A percentile compares a stretch with the other conserved stretches of the same genome.
phyloP scores from a whole-genome alignment of 2,113 vertebrate species.

The Semicossyphus pulcher region DNA sequence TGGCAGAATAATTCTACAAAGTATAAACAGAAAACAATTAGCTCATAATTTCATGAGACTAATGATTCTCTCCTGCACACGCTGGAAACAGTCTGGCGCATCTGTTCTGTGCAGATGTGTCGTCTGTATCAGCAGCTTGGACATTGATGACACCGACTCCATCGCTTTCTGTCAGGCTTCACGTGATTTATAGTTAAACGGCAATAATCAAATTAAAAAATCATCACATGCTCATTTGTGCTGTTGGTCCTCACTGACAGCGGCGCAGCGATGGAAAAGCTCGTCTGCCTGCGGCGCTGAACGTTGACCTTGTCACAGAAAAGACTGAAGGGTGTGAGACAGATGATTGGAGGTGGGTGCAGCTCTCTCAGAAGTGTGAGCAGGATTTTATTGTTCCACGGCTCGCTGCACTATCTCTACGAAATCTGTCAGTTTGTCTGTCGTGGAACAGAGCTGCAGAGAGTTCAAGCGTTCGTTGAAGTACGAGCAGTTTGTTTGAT shows the following conservation, averaged over 20 bases:
- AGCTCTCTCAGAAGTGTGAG: slow-evolving; percentile 2
- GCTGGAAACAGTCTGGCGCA: slow-evolving; percentile 5
- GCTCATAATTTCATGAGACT: slow-evolving; percentile 2
- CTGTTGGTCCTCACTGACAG: slow-evolving; percentile 57
- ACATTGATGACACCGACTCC: not conserved
- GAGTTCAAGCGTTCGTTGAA: not conserved
- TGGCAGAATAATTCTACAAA: not conserved
- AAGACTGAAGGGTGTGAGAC: slow-evolving; percentile 50
- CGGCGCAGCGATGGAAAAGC: slow-evolving; percentile 21
- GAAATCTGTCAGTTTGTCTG: slow-evolving; percentile 10
- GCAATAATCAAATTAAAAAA: slow-evolving; percentile 65
- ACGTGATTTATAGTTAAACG: slow-evolving; percentile 69
- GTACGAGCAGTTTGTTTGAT: not conserved
- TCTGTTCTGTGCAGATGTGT: slow-evolving; percentile 14
- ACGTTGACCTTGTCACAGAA: slow-evolving; percentile 59
- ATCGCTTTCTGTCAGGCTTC: slow-evolving; percentile 40
- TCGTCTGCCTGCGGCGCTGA: slow-evolving; percentile 48
- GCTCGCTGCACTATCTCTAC: not conserved
- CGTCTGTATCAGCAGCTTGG: slow-evolving; percentile 1
- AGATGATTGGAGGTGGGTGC: slow-evolving; percentile 38
- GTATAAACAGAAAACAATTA: not conserved
- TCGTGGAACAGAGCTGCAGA: not conserved
- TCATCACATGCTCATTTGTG: slow-evolving; percentile 69
- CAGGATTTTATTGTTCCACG: slow-evolving; percentile 23
- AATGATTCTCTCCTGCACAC: not conserved